These are phyloP conservation scores for Julus scandinavius DNA, from an alignment of 2,888 invertebrate genomes.

Conservation along the genomic window DNA sequence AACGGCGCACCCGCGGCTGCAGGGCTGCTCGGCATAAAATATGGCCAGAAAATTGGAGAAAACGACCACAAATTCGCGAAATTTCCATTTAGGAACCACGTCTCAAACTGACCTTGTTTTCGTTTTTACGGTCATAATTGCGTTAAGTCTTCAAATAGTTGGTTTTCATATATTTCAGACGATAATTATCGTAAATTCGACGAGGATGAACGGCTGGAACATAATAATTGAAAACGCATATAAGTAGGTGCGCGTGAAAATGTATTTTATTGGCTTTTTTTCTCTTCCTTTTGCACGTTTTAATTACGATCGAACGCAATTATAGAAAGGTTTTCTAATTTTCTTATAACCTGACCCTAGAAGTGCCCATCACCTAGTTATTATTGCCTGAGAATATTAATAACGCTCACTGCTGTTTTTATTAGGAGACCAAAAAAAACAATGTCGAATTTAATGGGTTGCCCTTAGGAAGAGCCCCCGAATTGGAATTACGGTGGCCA, in stretches of 20 bases:
- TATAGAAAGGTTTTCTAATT: neutral
- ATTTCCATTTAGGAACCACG: neutral
- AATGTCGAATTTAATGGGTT: neutral
- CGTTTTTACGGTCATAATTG: neutral
- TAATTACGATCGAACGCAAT: constrained; percentile 18
- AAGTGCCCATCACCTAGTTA: neutral
- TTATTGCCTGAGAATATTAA: neutral
- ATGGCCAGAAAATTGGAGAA: neutral
- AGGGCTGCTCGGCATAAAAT: neutral
- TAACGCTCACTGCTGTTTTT: neutral
- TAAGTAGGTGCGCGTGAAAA: neutral
- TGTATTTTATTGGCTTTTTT: neutral
- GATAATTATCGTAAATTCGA: constrained; percentile 7
- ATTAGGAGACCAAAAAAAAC: neutral
- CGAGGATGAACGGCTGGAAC: neutral
- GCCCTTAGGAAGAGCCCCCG: neutral
- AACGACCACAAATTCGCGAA: constrained; percentile 22
- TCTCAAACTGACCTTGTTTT: neutral
- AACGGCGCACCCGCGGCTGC: neutral
- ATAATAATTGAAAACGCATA: neutral
- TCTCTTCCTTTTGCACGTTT: neutral
- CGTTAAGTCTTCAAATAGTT: neutral
- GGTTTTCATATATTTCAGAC: neutral
- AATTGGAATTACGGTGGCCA: neutral
- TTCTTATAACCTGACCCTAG: neutral